Base-by-base conservation (phyloP, 2,797 vertebrate species). In the Mormyrops boulengeri region DNA sequence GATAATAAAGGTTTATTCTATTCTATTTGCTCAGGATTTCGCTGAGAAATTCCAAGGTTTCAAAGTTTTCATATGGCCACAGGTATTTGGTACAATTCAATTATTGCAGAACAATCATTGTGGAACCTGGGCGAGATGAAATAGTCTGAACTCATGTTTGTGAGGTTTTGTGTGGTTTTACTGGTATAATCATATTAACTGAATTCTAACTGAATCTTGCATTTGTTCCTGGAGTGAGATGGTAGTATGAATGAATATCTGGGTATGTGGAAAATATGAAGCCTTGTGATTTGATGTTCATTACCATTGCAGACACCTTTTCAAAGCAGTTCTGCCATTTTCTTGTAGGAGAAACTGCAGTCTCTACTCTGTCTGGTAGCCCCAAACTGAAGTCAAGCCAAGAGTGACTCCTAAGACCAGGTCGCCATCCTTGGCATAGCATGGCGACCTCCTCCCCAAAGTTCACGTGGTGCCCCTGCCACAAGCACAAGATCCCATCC, bases 401-500 rank as follows among this genome's bases (percentile, higher is more conserved):
- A 14, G 3, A 50, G 3, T 66, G 12, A 38, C 57, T 7, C 62
- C 22, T 22, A n/a, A n/a, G 34, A 44, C 52, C 17, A 62, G 44
- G 34, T 38, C 50, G 9, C 73, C 38, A 8, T 44, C 41, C 60
- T 55, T 52, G 44, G 55, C 55, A 19, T 14, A 34, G 22, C 90
- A 93, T 93, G 92, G 91, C 91, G 19, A 92, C 89, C 69, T 90
- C 91, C 2, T 90, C 91, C n/a, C 89, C 90, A 41, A 91, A 92
- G 55, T 93, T 91, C 66, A 92, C 84, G 2, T 93, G 92, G 93
- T 93, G 93, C 69, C 53, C 91, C 47, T 93, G 93, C 80, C 91
- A 92, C 14, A 93, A 92, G 57, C 92, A 93, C 88, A 93, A 92
- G 90, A 92, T 93, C 44, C 91, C 91, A 49, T 89, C 92, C 44